Conservation (phyloP, 2,113 vertebrate genomes). For the Trematocara stigmaticum region DNA sequence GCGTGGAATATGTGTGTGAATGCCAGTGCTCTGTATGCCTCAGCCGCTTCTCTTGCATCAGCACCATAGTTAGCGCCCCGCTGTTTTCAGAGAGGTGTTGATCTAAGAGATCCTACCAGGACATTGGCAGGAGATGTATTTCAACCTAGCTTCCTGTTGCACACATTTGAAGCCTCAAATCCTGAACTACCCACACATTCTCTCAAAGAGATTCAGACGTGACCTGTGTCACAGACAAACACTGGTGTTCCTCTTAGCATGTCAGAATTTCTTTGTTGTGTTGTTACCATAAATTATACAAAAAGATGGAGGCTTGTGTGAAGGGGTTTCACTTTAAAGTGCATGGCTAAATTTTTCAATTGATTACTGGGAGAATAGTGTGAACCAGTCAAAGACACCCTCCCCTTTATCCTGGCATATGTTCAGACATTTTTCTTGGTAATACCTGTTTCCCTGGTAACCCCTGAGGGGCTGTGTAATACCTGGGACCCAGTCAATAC, state of each 20-base stretch:
- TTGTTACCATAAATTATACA: neutral
- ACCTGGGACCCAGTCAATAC: conserved; percentile 24
- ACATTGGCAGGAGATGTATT: conserved; percentile 1
- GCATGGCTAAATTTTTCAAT: neutral
- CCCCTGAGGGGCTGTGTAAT: conserved; percentile 9
- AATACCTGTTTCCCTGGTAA: conserved; percentile 39
- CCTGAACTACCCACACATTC: neutral
- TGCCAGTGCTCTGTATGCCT: neutral
- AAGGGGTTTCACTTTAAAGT: neutral
- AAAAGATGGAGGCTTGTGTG: neutral
- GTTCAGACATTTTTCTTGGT: neutral
- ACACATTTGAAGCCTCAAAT: neutral
- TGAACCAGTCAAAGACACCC: neutral
- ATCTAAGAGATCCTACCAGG: conserved; percentile 3
- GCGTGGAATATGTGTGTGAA: neutral
- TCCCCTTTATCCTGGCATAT: neutral
- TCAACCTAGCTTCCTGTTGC: neutral
- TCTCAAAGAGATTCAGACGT: neutral
- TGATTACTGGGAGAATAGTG: neutral
- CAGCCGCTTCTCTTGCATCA: neutral
- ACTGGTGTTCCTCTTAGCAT: neutral
- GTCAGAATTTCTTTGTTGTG: neutral
- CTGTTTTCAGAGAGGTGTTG: conserved; percentile 13
- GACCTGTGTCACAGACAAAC: neutral
- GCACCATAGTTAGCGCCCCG: neutral